These are phyloP conservation scores for Elmis aenea DNA, from an alignment of 2,888 invertebrate species.

Conservation along the genomic window DNA sequence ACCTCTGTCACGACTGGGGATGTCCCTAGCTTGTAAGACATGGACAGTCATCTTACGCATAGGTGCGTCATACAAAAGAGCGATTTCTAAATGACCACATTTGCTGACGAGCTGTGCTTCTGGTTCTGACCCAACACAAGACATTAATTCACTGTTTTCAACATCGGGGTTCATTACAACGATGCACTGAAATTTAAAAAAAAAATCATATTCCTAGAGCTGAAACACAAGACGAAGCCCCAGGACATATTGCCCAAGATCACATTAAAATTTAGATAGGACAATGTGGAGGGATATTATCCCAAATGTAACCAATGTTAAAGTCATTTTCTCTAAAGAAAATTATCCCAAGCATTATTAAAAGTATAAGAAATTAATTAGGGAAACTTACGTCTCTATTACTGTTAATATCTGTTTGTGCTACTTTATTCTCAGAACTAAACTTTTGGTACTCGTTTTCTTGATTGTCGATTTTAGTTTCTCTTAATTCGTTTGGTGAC, in stretches of 20 bases:
- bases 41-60: conserved; percentile 90
- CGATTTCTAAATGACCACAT: conserved; percentile 80
- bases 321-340: too few species aligned
- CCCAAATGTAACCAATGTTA: too few species aligned
- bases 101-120: conserved; percentile 52
- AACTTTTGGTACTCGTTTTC: conserved; percentile 37
- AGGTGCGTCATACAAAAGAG: conserved; percentile 83
- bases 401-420: conserved; percentile 52
- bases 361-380: too few species aligned
- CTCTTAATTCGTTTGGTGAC: conserved; percentile 46
- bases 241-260: too few species aligned
- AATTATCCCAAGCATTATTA: too few species aligned
- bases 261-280: too few species aligned
- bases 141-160: conserved; percentile 36
- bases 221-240: too few species aligned
- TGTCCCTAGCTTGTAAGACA: conserved; percentile 78
- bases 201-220: not conserved
- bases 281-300: too few species aligned
- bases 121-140: conserved; percentile 38
- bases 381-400: conserved; percentile 68
- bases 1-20: conserved; percentile 66
- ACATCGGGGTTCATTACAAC: conserved; percentile 48
- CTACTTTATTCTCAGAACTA: conserved; percentile 37
- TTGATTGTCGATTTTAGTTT: conserved; percentile 61
- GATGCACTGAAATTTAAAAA: conserved; percentile 45